Evolutionary conservation across 2,888 invertebrate genomes (phyloP), one percentile per base, ranked within the genome.

Genomic region (Nomada flava): DNA sequence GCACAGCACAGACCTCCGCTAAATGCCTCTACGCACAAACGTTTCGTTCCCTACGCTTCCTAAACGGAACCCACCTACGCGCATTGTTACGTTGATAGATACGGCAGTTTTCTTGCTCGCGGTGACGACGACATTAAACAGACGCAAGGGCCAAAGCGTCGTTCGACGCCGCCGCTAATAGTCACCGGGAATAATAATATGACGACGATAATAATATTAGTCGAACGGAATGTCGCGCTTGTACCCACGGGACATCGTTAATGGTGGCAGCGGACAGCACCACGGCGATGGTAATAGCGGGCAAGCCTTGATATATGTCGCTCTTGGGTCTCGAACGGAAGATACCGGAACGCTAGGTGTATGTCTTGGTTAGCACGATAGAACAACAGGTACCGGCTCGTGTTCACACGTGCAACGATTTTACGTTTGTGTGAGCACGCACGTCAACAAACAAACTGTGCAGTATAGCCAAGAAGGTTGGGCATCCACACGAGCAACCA

Each of bases 261-360:
- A 76, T 65, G 70, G 59, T 20, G 60, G 36, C 53, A 59, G 77
- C 53, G 64, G 63, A 69, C 50, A 69, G 50, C 62, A 10, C 50
- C 47, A n/a, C 23, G 36, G 72, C 36, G 72, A 52, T 65, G 77
- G 53, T 77, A 82, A 80, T 78, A 74, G 71, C 59, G 67, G 52
- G 23, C 60, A 13, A 52, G 73, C 42, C 53, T 29, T 86, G 85
- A 87, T 85, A 79, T 83, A 89, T 78, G 78, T 75, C 79, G 76
- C 79, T 86, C 81, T 76, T 78, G 78, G 79, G 79, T 71, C 75
- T 78, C 68, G 74, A 62, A 52, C 81, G 73, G 65, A 76, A 75
- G 76, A 74, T 60, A 65, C 76, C 68, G 52, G 52, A 72, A 52
- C 62, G 42, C 15, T 9, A 23, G 23, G n/a, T 20, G 47, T 42